Evolutionary conservation across 2,797 vertebrate genomes (phyloP), one percentile per base, ranked within the genome.

Genomic region (Spinus pinus): DNA sequence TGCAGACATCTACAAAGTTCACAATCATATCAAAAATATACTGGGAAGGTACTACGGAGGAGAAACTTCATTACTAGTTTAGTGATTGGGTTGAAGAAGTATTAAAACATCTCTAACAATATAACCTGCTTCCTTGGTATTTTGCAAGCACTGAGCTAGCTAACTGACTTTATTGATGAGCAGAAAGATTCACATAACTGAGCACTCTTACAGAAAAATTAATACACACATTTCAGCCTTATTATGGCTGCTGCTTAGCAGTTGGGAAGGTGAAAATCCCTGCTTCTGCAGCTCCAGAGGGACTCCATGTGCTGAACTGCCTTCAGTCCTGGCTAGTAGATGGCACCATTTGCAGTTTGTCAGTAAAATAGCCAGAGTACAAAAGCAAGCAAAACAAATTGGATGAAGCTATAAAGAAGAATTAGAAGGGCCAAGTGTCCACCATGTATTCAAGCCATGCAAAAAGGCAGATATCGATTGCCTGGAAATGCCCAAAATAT

Each of bases 21-120:
- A 69, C 46, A 85, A 37, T 37, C n/a, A 27, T 30, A 82, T 57
- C 39, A 71, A 79, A 92, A 64, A 61, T 49, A 62, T 24, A 51
- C 50, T 65, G 51, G 30, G 20, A 69, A 64, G 30, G 10, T 77
- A 79, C 25, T 42, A 41, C 12, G 41, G 37, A 93, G 27, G 18
- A 82, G 54, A 75, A 93, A 91, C 65, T 75, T 80, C 53, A 87
- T 93, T 89, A 81, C n/a, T 66, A 35, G 64, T 87, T 83, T n/a
- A 67, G 65, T 42, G 39, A 33, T 74, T 78, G 31, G 37, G 72
- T 57, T 64, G 39, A 95, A 73, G 41, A 77, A 9, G 19, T 73
- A 90, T 78, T 92, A 88, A 93, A 92, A 91, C 35, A 72, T 25
- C 47, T n/a, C 61, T 92, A 92, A 77, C n/a, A 71, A 44, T 0